Conservation (phyloP, 1,140 invertebrate genomes). For the Adoxophyes honmai region DNA sequence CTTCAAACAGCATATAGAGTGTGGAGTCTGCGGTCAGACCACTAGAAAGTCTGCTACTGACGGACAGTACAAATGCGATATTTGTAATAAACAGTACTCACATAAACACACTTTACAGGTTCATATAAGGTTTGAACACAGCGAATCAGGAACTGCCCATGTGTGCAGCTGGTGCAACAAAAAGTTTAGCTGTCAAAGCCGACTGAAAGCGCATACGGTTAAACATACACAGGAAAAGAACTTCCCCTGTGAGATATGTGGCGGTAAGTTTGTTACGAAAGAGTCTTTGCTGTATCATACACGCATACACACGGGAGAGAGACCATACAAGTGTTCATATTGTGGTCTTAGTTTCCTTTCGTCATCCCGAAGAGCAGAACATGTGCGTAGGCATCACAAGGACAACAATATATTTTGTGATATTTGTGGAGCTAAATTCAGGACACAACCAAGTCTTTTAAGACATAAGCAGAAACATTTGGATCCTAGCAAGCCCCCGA, state of each 20-base stretch:
- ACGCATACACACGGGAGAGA: slow-evolving; percentile 32
- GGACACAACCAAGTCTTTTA: slow-evolving; percentile 7
- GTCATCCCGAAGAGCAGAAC: slow-evolving; percentile 23
- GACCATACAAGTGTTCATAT: slow-evolving; percentile 28
- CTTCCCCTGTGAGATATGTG: slow-evolving; percentile 26
- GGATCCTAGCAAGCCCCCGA: neutral
- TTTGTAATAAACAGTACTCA: slow-evolving; percentile 28
- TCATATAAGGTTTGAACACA: slow-evolving; percentile 31
- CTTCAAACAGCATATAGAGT: slow-evolving; percentile 21
- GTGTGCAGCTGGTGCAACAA: slow-evolving; percentile 28
- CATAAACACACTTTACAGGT: slow-evolving; percentile 17
- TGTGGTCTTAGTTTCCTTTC: slow-evolving; percentile 31
- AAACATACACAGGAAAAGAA: slow-evolving; percentile 36
- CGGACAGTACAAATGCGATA: slow-evolving; percentile 24
- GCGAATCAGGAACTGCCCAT: slow-evolving; percentile 14
- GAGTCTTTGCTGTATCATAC: slow-evolving; percentile 27
- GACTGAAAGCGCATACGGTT: slow-evolving; percentile 25
- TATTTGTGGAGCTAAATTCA: slow-evolving; percentile 27
- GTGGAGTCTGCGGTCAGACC: slow-evolving; percentile 17
- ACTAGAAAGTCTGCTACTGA: slow-evolving; percentile 15
- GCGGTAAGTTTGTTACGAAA: slow-evolving; percentile 30
- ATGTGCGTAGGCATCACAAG: slow-evolving; percentile 24
- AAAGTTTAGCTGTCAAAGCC: slow-evolving; percentile 23
- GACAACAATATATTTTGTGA: slow-evolving; percentile 23
- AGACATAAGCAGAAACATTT: slow-evolving; percentile 24